Percentiles rank a stretch among this genome's conserved stretches.
Conservation (phyloP, 2,113 vertebrate species). For the Ginglymostoma cirratum region DNA sequence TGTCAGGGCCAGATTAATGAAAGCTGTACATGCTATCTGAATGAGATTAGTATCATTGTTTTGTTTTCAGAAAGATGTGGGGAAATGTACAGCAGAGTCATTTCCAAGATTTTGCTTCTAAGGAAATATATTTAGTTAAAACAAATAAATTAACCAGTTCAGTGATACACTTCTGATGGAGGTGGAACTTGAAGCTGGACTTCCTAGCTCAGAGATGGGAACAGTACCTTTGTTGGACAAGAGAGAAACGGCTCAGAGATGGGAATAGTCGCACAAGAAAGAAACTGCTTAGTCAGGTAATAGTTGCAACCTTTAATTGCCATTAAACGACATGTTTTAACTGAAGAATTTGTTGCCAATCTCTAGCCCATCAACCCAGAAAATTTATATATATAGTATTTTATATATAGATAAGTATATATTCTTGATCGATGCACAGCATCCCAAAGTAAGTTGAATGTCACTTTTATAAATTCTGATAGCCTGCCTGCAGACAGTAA, state of each 20-base stretch:
- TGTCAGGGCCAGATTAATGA: background rate
- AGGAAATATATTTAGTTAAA: background rate
- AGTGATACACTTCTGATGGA: too few relatives aligned
- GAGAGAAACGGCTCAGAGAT: too few relatives aligned
- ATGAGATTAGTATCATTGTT: background rate
- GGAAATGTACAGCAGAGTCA: background rate
- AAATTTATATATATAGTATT: background rate
- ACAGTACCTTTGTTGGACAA: too few relatives aligned
- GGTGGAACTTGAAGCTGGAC: too few relatives aligned
- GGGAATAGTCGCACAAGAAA: too few relatives aligned
- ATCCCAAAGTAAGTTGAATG: background rate
- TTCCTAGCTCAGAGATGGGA: too few relatives aligned
- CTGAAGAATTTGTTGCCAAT: background rate
- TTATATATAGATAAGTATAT: background rate
- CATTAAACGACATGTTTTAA: background rate
- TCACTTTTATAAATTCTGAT: background rate
- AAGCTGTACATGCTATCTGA: background rate
- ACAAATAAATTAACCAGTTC: too few relatives aligned
- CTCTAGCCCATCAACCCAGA: too few relatives aligned
- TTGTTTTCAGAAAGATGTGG: background rate
- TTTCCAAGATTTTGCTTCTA: background rate
- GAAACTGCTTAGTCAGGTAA: background rate
- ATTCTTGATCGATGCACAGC: background rate
- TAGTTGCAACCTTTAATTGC: background rate
- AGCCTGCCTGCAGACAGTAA: background rate